phyloP scores from a whole-genome alignment of 2,113 vertebrate species.

The Limanda limanda region DNA sequence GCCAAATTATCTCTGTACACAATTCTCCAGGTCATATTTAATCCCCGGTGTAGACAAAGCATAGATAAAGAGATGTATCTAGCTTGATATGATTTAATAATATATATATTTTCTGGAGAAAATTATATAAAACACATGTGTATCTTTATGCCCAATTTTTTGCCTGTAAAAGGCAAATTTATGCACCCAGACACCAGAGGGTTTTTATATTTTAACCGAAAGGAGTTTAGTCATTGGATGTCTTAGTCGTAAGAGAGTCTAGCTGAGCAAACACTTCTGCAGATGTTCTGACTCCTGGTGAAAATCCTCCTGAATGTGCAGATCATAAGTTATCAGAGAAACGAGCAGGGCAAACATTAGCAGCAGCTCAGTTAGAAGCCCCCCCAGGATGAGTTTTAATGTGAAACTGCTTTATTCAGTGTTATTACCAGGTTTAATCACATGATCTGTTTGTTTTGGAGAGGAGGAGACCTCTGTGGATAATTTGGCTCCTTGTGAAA shows the following conservation, averaged over 20 bases:
- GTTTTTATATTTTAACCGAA: background rate
- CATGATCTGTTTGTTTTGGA: background rate
- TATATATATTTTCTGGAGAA: too few species aligned
- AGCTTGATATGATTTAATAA: too few species aligned
- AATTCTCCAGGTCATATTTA: too few species aligned
- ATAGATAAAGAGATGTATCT: too few species aligned
- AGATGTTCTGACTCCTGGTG: background rate
- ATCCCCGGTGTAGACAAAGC: too few species aligned
- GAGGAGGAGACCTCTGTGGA: background rate
- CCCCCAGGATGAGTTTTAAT: background rate
- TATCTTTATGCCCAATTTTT: too few species aligned
- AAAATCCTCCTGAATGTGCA: background rate
- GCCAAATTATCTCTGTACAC: too few species aligned
- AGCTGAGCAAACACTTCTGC: background rate
- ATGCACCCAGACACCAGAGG: too few species aligned
- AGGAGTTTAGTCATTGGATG: background rate
- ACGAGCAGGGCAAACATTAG: background rate
- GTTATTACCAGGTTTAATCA: background rate
- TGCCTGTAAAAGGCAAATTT: too few species aligned
- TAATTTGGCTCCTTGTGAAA: background rate
- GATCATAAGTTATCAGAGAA: background rate
- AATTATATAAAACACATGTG: too few species aligned
- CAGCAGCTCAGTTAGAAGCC: background rate
- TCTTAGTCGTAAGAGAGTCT: background rate
- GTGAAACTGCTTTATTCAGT: background rate